Percentiles rank a stretch among this genome's conserved stretches.
These are phyloP conservation scores for Agrochola circellaris DNA, from an alignment of 2,888 invertebrate species.

Conservation along the genomic window DNA sequence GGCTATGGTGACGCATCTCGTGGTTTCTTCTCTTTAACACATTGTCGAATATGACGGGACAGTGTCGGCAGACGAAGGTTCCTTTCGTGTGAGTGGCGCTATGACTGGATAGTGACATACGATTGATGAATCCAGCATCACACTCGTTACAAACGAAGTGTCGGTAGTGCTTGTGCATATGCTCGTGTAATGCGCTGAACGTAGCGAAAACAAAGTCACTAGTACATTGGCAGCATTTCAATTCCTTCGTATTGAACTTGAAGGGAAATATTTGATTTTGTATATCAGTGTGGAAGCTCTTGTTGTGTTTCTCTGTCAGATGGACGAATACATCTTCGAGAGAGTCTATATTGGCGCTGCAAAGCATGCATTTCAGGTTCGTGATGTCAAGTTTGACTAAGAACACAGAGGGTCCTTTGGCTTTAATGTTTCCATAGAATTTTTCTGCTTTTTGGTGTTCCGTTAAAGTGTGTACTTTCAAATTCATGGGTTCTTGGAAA, in stretches of 20 bases:
- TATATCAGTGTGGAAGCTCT: constrained; percentile 58
- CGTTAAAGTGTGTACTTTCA: constrained; percentile 74
- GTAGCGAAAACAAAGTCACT: constrained; percentile 32
- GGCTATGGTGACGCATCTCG: constrained; percentile 75
- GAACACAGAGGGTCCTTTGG: constrained; percentile 17
- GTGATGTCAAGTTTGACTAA: constrained; percentile 50
- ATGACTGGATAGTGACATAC: constrained; percentile 70
- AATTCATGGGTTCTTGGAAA: constrained; percentile 69
- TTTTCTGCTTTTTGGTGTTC: constrained; percentile 19
- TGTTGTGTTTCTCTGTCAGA: constrained; percentile 53
- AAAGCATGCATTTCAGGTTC: constrained; percentile 56
- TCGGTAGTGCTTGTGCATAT: constrained; percentile 78
- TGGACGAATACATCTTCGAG: constrained; percentile 53
- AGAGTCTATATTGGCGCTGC: constrained; percentile 40
- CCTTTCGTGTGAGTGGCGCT: constrained; percentile 72
- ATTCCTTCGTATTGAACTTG: constrained; percentile 55
- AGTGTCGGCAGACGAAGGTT: constrained; percentile 75
- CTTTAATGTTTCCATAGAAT: constrained; percentile 25
- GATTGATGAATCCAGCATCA: constrained; percentile 76
- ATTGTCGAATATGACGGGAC: constrained; percentile 83
- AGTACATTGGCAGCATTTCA: constrained; percentile 58
- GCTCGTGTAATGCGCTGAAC: constrained; percentile 71
- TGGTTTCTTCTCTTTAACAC: constrained; percentile 80
- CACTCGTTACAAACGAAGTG: constrained; percentile 78
- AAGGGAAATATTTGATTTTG: constrained; percentile 69